Base-by-base conservation (phyloP, 23 tunicate species). In the Diplosoma virens region DNA sequence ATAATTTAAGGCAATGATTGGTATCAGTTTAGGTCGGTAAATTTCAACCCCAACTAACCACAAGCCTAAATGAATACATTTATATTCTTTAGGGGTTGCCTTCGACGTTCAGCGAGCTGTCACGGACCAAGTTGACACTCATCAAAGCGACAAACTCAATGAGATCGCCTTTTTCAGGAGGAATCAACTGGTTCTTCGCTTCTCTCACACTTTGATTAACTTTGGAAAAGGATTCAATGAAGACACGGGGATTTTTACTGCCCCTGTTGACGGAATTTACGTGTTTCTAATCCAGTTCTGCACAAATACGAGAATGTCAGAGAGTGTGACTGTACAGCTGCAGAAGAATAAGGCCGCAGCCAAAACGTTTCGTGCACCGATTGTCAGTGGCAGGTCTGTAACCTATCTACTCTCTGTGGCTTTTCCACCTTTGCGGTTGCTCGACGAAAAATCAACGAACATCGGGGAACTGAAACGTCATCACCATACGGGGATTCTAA, bases 251-350 rank as follows among this genome's bases (percentile, higher is more conserved):
- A 27, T 28, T 16, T 72, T 72, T 48, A 47, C 59, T 24, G 78
- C 23, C 9, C 78, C 78, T 3, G 3, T 29, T 16, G 33, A 72
- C n/a, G 78, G 78, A 30, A 32, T 72, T 47, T 72, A 72, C 24
- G 61, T 47, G 4, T 72, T 72, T 27, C 25, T 47, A 33, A 11
- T 72, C 2, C 27, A 60, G 23, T 72, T 72, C 26, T 72, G 78
- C 33, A 20, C 78, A 9, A 2, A 34, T 2, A 26, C n/a, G 14
- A 26, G 61, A 2, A 68, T 3, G 34, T 3, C 24, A 25, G 60
- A 72, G 25, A 25, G 33, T 6, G 60, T 25, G 33, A 2, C n/a
- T n/a, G n/a, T 72, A 4, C 3, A 9, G 7, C 28, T 72, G 33
- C 47, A 25, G 61, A 47, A 26, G 18, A 72, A 72, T 25, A 18